Evolutionary conservation across 2,113 vertebrate species (phyloP), one percentile per base, ranked within the genome.

Genomic region (Emberiza fucata): DNA sequence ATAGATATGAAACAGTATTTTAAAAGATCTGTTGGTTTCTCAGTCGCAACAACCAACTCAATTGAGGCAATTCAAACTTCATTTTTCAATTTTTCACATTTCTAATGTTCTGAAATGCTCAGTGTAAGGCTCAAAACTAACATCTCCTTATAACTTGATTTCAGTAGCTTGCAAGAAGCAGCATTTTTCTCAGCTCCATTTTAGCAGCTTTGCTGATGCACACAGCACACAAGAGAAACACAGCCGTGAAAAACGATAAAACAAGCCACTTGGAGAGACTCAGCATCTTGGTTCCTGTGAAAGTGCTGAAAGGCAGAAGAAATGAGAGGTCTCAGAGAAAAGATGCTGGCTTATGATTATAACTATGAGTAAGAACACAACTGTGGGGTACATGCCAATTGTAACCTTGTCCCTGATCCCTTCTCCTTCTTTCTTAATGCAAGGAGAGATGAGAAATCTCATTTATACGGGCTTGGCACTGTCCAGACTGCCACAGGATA

Each of bases 11-110:
- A 97, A 95, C 14, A 63, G 37, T 81, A 45, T 85, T 94, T 89
- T 95, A 56, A 91, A 93, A 95, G 91, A 95, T 59, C 39, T 95
- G 78, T 75, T 96, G 61, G 71, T 95, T 97, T 92, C 47, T 96
- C 89, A 94, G 50, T 65, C 94, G 53, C 65, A 95, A 81, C 61
- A 95, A 75, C 50, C 78, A 94, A 90, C 93, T 94, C 92, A 90
- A 94, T 65, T 95, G 66, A 77, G 59, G 88, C 57, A 71, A 80
- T 66, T 76, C 45, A 61, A 73, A 81, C 91, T 76, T 95, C 19
- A 69, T 51, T 86, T 88, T 94, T 92, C 94, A 95, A 78, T 85
- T 95, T 97, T 95, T 92, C 69, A 72, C 57, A 19, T 87, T 96
- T 95, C 31, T 94, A 40, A 51, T 20, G 22, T 92, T 90, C 94